A percentile compares a stretch with the other conserved stretches of the same genome.
These are phyloP conservation scores for Zaprionus africanus DNA, from an alignment of 1,140 invertebrate genomes.

Conservation along the genomic window DNA sequence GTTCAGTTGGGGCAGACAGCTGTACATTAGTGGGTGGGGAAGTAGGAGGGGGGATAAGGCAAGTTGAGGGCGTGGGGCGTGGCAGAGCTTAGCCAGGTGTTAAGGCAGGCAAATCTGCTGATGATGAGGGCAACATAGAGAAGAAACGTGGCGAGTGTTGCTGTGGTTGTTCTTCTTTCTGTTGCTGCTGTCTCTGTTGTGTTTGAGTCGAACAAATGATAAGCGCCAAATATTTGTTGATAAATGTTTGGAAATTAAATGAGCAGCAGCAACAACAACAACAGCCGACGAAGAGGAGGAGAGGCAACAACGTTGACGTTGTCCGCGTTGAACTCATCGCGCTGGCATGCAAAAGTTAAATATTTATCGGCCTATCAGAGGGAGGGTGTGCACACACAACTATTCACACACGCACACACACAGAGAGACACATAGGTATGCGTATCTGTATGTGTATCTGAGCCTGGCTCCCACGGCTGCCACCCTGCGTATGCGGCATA, in stretches of 20 bases:
- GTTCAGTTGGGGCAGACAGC: not conserved
- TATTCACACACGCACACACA: not conserved
- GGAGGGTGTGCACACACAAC: not conserved
- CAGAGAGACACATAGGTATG: not conserved
- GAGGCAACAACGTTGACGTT: slow-evolving; percentile 22
- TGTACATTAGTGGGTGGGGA: not conserved
- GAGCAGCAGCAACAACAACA: slow-evolving; percentile 57
- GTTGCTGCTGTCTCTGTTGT: slow-evolving; percentile 6
- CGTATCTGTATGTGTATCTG: slow-evolving; percentile 24
- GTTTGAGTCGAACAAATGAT: slow-evolving; percentile 71
- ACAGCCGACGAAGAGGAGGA: slow-evolving; percentile 7
- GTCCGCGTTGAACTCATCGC: slow-evolving; percentile 72
- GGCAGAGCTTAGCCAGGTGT: slow-evolving; percentile 4
- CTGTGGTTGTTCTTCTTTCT: not conserved
- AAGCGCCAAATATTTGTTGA: slow-evolving; percentile 78
- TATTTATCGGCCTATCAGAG: slow-evolving; percentile 69
- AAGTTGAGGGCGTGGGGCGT: too few species aligned
- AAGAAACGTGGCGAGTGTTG: not conserved
- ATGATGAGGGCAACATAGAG: slow-evolving; percentile 8
- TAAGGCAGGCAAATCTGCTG: slow-evolving; percentile 11
- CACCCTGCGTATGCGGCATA: slow-evolving; percentile 26
- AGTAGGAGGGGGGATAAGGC: not conserved
- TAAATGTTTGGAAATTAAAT: slow-evolving; percentile 82
- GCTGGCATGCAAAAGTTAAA: slow-evolving; percentile 76
- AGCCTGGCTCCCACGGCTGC: slow-evolving; percentile 62